Evolutionary conservation across 2,797 vertebrate genomes (phyloP), one percentile per base, ranked within the genome.

Genomic region (Mareca strepera): DNA sequence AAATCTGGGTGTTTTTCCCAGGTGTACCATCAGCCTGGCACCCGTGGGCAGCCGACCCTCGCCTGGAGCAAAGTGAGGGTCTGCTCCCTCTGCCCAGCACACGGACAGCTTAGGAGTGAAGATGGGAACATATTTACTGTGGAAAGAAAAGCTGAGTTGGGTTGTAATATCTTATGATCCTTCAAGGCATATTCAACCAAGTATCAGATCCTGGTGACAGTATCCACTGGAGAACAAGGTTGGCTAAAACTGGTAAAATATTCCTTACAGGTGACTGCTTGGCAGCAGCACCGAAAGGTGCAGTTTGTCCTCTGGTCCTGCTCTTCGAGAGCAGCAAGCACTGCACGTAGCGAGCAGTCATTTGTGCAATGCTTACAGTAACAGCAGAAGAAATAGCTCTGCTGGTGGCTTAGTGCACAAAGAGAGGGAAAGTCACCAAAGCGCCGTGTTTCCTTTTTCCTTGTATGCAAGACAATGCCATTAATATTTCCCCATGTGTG

Each of bases 101-200:
- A 41, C 6, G 44, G 68, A 52, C 0, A 0, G 5, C 43, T 91
- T 60, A 33, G 20, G 52, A 41, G 8, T 14, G 25, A 58, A 77
- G 58, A 35, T 2, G 12, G 58, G 70, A 58, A 50, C 3, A 4
- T 13, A 21, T 55, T 84, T 55, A 31, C 23, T 13, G 73, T 4
- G 9, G n/a, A 78, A 84, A 70, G 17, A 44, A 68, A 72, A 79
- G 35, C 8, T 0, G 1, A 16, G 2, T 6, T 1, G 0, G 29
- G 33, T 9, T 8, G 17, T 63, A 31, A 21, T 12, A 35, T 68
- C 72, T 87, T 64, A 59, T 22, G 12, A 75, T 66, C 23, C 41
- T 72, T 75, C 53, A 58, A 74, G 56, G 28, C 1, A 5, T 74
- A 58, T 77, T 67, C 64, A 69, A 4, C 15, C 22, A 73, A 59